These are phyloP conservation scores for Tauraco hartlaubi DNA, from an alignment of 2,797 vertebrate species.

Conservation along the genomic window DNA sequence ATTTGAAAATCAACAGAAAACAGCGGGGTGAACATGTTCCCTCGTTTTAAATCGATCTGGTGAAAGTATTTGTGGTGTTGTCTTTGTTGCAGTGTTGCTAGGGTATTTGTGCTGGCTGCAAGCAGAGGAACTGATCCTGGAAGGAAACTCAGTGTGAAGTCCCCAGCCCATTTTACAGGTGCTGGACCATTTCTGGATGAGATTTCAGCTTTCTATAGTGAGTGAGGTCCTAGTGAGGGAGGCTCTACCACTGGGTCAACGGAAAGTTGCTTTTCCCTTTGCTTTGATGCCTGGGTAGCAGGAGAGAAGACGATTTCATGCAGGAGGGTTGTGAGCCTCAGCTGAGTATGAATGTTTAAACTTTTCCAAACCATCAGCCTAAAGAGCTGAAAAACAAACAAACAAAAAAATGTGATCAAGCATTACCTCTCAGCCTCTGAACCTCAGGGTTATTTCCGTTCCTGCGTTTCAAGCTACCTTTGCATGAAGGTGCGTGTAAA, in stretches of 20 bases:
- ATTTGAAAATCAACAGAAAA: slow-evolving; percentile 28
- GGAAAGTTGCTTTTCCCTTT: background rate
- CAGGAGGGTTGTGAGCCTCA: background rate
- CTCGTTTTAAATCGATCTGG: slow-evolving; percentile 43
- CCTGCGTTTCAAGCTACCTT: background rate
- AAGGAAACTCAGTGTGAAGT: background rate
- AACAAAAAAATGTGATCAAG: background rate
- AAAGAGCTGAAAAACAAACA: background rate
- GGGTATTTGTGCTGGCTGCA: slow-evolving; percentile 21
- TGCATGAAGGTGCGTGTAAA: background rate
- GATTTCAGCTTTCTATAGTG: background rate
- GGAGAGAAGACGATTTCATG: background rate
- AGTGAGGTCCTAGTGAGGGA: background rate
- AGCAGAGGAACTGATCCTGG: background rate
- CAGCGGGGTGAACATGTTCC: background rate
- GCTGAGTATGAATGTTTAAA: background rate
- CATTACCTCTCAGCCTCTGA: background rate
- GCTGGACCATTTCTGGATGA: background rate
- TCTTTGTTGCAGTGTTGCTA: slow-evolving; percentile 7
- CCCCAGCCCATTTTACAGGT: background rate
- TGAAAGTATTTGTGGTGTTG: slow-evolving; percentile 28
- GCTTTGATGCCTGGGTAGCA: background rate
- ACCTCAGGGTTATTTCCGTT: background rate
- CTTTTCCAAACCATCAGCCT: background rate
- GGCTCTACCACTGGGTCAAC: background rate